Conservation (phyloP, 1,140 invertebrate species). For the Contarinia nasturtii region DNA sequence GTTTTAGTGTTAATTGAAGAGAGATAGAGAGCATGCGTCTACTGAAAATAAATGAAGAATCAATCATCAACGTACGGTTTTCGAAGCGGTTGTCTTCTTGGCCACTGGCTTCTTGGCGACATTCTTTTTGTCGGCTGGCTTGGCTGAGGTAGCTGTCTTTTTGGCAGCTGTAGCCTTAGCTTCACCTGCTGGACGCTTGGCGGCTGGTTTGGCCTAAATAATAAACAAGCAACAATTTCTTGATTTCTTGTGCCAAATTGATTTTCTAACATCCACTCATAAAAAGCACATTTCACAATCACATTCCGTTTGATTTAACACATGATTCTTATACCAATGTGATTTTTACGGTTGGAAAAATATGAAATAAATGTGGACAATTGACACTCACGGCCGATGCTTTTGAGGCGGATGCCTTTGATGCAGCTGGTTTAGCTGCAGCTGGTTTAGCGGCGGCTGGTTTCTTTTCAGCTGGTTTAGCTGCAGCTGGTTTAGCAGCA, state of each 20-base stretch:
- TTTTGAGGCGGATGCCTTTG: constrained; percentile 8
- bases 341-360: constrained; percentile 9
- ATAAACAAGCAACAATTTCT: too few species aligned
- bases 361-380: constrained; percentile 13
- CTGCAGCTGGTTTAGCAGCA: constrained; percentile 17
- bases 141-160: constrained; percentile 25
- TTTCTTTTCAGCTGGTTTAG: constrained; percentile 42
- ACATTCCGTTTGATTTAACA: constrained; percentile 9
- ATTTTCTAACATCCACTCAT: too few species aligned
- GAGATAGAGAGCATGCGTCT: too few species aligned
- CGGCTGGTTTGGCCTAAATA: too few species aligned
- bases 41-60: too few species aligned
- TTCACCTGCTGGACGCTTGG: constrained; percentile 8
- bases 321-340: too few species aligned
- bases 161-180: constrained; percentile 28
- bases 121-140: constrained; percentile 28
- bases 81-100: constrained; percentile 13
- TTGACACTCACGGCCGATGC: constrained; percentile 15
- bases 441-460: constrained; percentile 31
- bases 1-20: too few species aligned
- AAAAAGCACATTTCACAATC: constrained; percentile 13
- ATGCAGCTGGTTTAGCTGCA: constrained; percentile 13
- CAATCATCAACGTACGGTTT: constrained; percentile 26
- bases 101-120: constrained; percentile 15
- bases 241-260: too few species aligned